Percentiles rank a stretch among this genome's conserved stretches.
Conservation (phyloP, 2,797 vertebrate genomes). For the Pangasius larnaudii region DNA sequence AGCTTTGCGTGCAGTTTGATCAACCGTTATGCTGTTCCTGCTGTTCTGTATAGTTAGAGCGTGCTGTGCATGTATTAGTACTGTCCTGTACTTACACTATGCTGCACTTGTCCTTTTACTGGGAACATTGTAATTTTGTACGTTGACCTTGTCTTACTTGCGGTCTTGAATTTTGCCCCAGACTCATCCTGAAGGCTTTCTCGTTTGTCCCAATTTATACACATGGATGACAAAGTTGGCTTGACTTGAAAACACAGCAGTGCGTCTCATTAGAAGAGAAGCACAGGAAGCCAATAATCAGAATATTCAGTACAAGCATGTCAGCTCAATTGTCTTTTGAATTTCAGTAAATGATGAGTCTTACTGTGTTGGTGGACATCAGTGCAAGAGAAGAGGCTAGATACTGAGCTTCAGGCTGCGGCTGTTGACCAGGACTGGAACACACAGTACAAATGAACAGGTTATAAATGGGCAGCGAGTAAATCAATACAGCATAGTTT, state of each 20-base stretch:
- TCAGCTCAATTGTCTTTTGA: too few relatives aligned
- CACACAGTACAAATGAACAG: background rate
- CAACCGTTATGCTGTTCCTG: background rate
- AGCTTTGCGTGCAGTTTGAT: background rate
- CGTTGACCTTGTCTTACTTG: slow-evolving; percentile 4
- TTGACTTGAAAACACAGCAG: background rate
- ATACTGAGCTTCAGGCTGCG: background rate
- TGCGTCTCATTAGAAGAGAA: background rate
- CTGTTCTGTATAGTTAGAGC: background rate
- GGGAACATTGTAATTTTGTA: slow-evolving; percentile 2
- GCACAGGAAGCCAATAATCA: background rate
- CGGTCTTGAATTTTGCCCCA: background rate
- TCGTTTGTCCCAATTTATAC: background rate
- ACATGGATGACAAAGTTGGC: background rate
- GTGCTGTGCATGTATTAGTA: slow-evolving; percentile 17
- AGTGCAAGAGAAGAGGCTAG: background rate
- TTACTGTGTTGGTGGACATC: background rate
- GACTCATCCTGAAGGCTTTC: background rate
- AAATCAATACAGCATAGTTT: background rate
- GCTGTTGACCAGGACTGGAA: background rate
- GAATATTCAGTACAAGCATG: background rate
- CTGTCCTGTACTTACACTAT: slow-evolving; percentile 1
- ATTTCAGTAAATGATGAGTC: background rate
- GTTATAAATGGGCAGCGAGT: background rate
- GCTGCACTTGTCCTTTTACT: slow-evolving; percentile 4